A percentile compares a stretch with the other conserved stretches of the same genome.
Conservation (phyloP, 2,888 invertebrate species). For the Stegana nigrithorax region DNA sequence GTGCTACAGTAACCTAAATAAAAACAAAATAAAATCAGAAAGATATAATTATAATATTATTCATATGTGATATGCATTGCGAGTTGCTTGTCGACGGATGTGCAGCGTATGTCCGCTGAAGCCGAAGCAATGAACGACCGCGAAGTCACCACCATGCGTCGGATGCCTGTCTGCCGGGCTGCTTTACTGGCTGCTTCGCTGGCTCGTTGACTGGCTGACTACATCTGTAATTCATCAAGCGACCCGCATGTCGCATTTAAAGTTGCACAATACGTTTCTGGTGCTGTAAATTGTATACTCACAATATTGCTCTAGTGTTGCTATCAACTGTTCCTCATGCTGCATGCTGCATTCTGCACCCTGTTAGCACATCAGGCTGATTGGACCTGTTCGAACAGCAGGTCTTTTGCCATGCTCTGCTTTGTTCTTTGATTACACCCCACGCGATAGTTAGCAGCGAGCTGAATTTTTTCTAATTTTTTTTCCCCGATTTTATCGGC, state of each 20-base stretch:
- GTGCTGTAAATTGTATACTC: slow-evolving; percentile 57
- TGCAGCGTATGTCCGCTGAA: slow-evolving; percentile 65
- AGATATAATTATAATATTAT: slow-evolving; percentile 41
- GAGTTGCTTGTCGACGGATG: slow-evolving; percentile 44
- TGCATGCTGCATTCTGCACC: slow-evolving; percentile 37
- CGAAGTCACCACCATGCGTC: slow-evolving; percentile 56
- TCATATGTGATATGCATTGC: too few relatives aligned
- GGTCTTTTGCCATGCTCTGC: slow-evolving; percentile 25
- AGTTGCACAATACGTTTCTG: slow-evolving; percentile 67
- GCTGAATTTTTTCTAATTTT: too few relatives aligned
- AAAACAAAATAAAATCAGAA: neutral
- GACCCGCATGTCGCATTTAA: slow-evolving; percentile 56
- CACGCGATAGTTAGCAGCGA: slow-evolving; percentile 22
- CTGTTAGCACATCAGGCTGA: neutral
- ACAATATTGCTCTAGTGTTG: slow-evolving; percentile 36
- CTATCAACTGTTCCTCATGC: neutral
- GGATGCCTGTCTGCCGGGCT: slow-evolving; percentile 44
- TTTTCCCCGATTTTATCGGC: too few relatives aligned
- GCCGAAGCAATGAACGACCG: slow-evolving; percentile 64
- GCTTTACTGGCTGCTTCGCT: slow-evolving; percentile 23
- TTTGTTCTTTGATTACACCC: slow-evolving; percentile 28
- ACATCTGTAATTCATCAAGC: slow-evolving; percentile 7
- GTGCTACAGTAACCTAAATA: slow-evolving; percentile 1
- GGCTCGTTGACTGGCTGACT: slow-evolving; percentile 31
- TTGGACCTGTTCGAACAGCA: slow-evolving; percentile 37